phyloP scores from a whole-genome alignment of 2,113 vertebrate genomes.

The Engraulis encrasicolus region DNA sequence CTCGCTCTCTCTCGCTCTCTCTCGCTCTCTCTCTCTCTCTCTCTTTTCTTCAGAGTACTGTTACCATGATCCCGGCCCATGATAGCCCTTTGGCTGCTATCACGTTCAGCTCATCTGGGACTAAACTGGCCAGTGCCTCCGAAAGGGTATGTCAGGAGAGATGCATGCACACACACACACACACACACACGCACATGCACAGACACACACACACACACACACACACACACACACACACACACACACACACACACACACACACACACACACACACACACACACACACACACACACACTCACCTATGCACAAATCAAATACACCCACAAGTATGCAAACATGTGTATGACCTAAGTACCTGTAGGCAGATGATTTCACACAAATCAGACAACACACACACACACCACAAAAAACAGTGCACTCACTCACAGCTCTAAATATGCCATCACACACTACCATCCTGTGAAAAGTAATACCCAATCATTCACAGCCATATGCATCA shows the following conservation, averaged over 20 bases:
- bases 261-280: not conserved
- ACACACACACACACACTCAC: not conserved
- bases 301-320: not conserved
- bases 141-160: conserved; percentile 80
- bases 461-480: not conserved
- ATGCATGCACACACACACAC: not conserved
- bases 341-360: not conserved
- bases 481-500: not conserved
- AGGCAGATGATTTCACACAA: not conserved
- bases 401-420: not conserved
- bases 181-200: not conserved
- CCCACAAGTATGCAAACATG: not conserved
- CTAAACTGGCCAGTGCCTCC: conserved; percentile 93
- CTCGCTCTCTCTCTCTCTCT: too few species aligned
- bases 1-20: too few species aligned
- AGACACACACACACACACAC: not conserved
- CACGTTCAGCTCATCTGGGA: conserved; percentile 88
- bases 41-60: conserved; percentile 80
- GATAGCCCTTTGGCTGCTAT: conserved; percentile 93
- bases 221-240: not conserved
- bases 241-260: not conserved
- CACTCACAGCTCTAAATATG: not conserved
- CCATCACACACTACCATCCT: not conserved
- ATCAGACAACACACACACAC: not conserved
- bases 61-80: conserved; percentile 94